Percentiles rank a stretch among this genome's conserved stretches.
Conservation (phyloP, 1,140 invertebrate species). For the Cylas formicarius region DNA sequence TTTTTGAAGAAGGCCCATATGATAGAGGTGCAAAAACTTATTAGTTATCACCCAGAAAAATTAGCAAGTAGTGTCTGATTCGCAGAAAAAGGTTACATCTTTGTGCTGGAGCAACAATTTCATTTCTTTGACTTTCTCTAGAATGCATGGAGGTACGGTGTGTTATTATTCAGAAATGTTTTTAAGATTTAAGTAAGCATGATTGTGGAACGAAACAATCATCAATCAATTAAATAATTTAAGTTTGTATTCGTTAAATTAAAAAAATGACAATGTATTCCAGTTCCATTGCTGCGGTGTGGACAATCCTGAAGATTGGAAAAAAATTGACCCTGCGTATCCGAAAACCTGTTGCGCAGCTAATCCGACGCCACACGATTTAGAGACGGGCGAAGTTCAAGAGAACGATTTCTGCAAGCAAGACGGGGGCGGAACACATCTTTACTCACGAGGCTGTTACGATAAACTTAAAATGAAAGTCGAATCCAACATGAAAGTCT, state of each 20-base stretch:
- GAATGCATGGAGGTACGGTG: too few relatives aligned
- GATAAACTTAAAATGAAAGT: conserved; percentile 46
- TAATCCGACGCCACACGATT: conserved; percentile 29
- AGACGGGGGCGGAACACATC: conserved; percentile 23
- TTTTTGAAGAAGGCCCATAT: too few relatives aligned
- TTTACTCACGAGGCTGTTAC: conserved; percentile 45
- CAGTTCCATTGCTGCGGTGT: conserved; percentile 61
- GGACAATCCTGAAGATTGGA: conserved; percentile 44
- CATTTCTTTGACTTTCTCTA: too few relatives aligned
- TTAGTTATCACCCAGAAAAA: too few relatives aligned
- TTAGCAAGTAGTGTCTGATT: too few relatives aligned
- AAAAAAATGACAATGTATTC: conserved; percentile 18
- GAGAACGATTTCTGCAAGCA: conserved; percentile 11
- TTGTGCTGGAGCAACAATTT: too few relatives aligned
- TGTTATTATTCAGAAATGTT: too few relatives aligned
- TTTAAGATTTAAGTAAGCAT: neutral
- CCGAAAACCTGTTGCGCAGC: conserved; percentile 32
- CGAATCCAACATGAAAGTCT: conserved; percentile 47
- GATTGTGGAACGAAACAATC: neutral
- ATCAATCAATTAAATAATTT: neutral
- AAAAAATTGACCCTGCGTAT: conserved; percentile 26
- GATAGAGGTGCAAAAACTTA: too few relatives aligned
- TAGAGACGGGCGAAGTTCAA: too few relatives aligned
- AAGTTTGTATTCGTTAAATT: neutral
- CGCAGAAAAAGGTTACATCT: too few relatives aligned